A percentile compares a stretch with the other conserved stretches of the same genome.
phyloP scores from a whole-genome alignment of 2,113 vertebrate species.

The Aleadryas rufinucha region DNA sequence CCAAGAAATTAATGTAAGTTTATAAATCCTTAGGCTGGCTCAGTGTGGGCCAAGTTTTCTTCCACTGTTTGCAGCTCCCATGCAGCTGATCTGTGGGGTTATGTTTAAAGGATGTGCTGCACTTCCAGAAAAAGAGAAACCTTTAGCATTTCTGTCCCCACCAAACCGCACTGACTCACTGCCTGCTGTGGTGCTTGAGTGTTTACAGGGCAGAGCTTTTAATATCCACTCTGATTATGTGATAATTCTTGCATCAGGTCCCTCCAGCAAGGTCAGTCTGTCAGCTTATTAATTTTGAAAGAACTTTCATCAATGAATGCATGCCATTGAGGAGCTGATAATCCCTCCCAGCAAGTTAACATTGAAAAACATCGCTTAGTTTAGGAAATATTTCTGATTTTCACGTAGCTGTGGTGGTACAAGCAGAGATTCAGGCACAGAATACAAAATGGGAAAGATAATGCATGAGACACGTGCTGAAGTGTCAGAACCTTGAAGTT shows the following conservation, averaged over 20 bases:
- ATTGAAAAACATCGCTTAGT: background rate
- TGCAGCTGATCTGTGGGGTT: background rate
- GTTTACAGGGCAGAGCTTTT: background rate
- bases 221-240: background rate
- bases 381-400: background rate
- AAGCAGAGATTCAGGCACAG: background rate
- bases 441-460: background rate
- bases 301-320: background rate
- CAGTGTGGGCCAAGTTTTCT: background rate
- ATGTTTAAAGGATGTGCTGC: background rate
- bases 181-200: background rate
- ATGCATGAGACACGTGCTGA: accelerated
- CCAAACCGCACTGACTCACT: background rate
- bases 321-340: background rate
- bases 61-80: accelerated
- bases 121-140: background rate
- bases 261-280: background rate
- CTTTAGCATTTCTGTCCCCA: background rate
- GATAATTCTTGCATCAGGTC: background rate
- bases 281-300: background rate
- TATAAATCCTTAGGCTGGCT: background rate
- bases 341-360: background rate
- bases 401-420: background rate
- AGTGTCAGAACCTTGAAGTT: background rate
- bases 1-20: background rate